A percentile compares a stretch with the other conserved stretches of the same genome.
phyloP scores from a whole-genome alignment of 2,888 invertebrate genomes.

The Thymelicus lineola region DNA sequence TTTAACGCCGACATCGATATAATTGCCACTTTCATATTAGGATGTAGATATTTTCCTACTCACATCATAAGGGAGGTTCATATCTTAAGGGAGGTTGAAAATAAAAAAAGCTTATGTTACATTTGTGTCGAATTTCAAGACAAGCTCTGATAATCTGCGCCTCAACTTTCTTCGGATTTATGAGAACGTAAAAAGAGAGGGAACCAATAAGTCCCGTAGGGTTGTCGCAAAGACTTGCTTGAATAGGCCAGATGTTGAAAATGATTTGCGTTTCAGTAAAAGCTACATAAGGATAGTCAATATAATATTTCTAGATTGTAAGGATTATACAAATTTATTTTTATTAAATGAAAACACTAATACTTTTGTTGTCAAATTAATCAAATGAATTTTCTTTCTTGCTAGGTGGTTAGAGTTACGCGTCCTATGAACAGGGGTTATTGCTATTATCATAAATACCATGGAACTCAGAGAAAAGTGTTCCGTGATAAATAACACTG shows the following conservation, averaged over 20 bases:
- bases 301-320: no score
- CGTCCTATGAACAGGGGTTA: no score
- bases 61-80: conserved; percentile 20
- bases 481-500: no score
- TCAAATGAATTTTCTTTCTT: no score
- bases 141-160: conserved; percentile 39
- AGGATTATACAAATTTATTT: no score
- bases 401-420: no score
- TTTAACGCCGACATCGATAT: background rate
- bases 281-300: background rate
- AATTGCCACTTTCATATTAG: background rate
- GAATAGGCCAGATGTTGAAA: conserved; percentile 34
- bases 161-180: conserved; percentile 46
- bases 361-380: no score
- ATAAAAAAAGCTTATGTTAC: conserved; percentile 41
- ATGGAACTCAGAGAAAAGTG: no score
- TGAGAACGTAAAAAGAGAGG: conserved; percentile 53
- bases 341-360: no score
- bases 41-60: background rate
- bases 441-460: no score
- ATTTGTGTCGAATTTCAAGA: conserved; percentile 40
- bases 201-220: conserved; percentile 51
- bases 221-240: conserved; percentile 25
- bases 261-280: conserved; percentile 26
- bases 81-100: conserved; percentile 27